Evolutionary conservation across 2,113 vertebrate genomes (phyloP).

Genomic region (Hippocampus abdominalis): DNA sequence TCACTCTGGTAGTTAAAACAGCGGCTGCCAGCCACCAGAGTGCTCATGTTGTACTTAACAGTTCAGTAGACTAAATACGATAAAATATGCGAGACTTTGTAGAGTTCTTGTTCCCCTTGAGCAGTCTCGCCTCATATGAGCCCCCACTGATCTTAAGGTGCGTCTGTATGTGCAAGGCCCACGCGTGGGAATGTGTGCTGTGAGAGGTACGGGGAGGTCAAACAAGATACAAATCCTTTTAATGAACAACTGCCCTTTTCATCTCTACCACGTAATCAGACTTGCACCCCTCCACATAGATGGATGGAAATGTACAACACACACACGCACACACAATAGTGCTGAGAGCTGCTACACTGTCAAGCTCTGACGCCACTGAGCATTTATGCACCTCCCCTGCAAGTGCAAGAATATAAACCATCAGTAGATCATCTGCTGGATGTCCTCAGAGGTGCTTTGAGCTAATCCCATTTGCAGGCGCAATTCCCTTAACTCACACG

Average conservation of each 20-base stretch:
- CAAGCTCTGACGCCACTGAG: not conserved
- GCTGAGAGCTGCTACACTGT: not conserved
- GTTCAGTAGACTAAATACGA: too few relatives aligned
- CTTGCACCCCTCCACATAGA: constrained; percentile 1
- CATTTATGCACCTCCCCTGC: not conserved
- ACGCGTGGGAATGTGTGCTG: not conserved
- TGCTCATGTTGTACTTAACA: too few relatives aligned
- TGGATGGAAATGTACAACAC: not conserved
- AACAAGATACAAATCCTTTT: constrained; percentile 33
- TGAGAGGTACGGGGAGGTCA: constrained; percentile 23
- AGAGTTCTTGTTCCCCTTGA: constrained; percentile 75
- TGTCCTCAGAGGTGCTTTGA: not conserved
- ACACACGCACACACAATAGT: not conserved
- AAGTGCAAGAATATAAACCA: not conserved
- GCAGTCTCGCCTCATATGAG: constrained; percentile 82
- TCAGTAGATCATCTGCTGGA: not conserved
- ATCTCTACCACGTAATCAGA: constrained; percentile 8
- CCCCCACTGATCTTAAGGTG: constrained; percentile 80
- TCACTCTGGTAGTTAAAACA: too few relatives aligned
- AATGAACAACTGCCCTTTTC: constrained; percentile 13
- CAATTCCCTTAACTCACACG: constrained; percentile 1
- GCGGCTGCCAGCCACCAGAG: too few relatives aligned
- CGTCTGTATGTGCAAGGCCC: constrained; percentile 28
- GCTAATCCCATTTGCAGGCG: not conserved
- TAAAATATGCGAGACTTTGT: too few relatives aligned